A percentile compares a stretch with the other conserved stretches of the same genome.
phyloP scores from a whole-genome alignment of 2,888 invertebrate species.

The Exephanes ischioxanthus region DNA sequence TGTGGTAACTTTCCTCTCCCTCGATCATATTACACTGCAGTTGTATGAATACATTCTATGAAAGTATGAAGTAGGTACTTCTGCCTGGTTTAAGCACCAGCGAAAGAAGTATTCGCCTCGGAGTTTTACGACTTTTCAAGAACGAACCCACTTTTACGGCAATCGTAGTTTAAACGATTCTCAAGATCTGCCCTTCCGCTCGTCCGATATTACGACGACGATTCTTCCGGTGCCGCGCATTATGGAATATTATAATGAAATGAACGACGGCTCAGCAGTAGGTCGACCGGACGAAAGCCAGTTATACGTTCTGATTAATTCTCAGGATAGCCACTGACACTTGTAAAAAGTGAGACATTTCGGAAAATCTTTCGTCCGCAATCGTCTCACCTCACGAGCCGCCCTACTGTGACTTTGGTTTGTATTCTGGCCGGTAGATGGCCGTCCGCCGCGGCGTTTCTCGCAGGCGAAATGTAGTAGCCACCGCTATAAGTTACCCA shows the following conservation, averaged over 20 bases:
- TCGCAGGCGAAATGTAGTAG: not conserved
- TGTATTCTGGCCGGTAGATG: not conserved
- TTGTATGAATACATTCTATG: not conserved
- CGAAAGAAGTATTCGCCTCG: not conserved
- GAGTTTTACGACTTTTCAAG: constrained; percentile 42
- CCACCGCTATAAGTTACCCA: not conserved
- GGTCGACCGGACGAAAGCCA: not conserved
- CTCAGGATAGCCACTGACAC: constrained; percentile 5
- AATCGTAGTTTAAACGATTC: constrained; percentile 40
- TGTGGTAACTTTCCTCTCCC: not conserved
- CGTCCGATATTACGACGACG: constrained; percentile 21
- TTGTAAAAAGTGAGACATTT: not conserved
- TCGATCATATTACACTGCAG: constrained; percentile 23
- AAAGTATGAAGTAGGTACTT: constrained; percentile 10
- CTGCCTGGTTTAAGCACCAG: not conserved
- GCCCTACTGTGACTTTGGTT: not conserved
- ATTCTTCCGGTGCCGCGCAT: constrained; percentile 21
- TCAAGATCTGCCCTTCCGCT: constrained; percentile 2
- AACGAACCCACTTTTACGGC: constrained; percentile 30
- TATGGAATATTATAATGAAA: constrained; percentile 28
- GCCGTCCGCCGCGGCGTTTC: not conserved
- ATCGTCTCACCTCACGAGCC: not conserved
- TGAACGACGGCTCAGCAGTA: constrained; percentile 29
- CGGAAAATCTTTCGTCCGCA: not conserved
- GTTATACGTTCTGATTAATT: constrained; percentile 17